Evolutionary conservation across 2,113 vertebrate species (phyloP).

Genomic region (Castor canadensis): DNA sequence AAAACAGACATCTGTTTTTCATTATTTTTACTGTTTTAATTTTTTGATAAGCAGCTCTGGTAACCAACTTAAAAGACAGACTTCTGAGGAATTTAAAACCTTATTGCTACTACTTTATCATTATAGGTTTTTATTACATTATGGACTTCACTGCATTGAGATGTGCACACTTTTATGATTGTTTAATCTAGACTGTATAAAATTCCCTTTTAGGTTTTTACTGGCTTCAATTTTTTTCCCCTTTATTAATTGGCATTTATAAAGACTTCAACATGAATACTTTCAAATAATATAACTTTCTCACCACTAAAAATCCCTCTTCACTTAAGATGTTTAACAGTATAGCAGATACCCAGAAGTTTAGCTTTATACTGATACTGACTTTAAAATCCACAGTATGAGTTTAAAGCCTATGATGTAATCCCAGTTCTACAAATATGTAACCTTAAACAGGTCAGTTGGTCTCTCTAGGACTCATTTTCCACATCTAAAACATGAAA

Average conservation of each 20-base stretch:
- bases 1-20: slow-evolving; percentile 58
- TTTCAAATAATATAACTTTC: not conserved
- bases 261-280: not conserved
- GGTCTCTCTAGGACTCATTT: not conserved
- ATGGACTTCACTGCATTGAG: not conserved
- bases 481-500: slow-evolving; percentile 16
- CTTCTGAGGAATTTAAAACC: slow-evolving; percentile 36
- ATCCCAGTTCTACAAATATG: not conserved
- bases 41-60: slow-evolving; percentile 36
- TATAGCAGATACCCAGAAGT: not conserved
- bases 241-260: not conserved
- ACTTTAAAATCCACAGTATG: not conserved
- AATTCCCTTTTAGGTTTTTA: not conserved
- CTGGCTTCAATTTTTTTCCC: not conserved
- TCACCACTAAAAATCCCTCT: not conserved
- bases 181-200: not conserved
- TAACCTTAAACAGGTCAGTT: not conserved
- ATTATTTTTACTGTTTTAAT: slow-evolving; percentile 65
- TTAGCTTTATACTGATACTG: not conserved
- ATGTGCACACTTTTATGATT: not conserved
- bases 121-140: not conserved
- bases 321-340: not conserved
- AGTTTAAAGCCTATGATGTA: not conserved
- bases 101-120: not conserved
- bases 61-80: slow-evolving; percentile 43